A percentile compares a stretch with the other conserved stretches of the same genome.
These are phyloP conservation scores for Acanthosepion pharaonis DNA, from an alignment of 2,888 invertebrate species.

Conservation along the genomic window DNA sequence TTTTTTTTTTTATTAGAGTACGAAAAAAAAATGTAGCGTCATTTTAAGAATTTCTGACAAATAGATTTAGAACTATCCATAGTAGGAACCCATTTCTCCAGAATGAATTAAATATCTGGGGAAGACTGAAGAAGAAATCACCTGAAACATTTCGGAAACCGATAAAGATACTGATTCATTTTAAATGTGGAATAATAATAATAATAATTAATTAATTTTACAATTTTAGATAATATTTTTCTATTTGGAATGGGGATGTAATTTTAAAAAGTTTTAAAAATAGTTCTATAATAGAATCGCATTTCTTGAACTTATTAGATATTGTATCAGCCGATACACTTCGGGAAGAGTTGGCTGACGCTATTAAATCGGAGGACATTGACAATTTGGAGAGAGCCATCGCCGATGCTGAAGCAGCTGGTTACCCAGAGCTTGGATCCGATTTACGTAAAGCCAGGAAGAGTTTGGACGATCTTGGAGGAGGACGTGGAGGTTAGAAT, in stretches of 20 bases:
- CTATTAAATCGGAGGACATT: background rate
- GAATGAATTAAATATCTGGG: background rate
- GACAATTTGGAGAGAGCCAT: slow-evolving; percentile 5
- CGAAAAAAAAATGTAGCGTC: background rate
- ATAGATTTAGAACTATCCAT: background rate
- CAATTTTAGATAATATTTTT: background rate
- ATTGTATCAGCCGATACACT: background rate
- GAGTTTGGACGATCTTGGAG: background rate
- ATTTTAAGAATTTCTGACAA: background rate
- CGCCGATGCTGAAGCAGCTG: background rate
- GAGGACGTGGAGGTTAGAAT: slow-evolving; percentile 43
- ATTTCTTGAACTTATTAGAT: background rate
- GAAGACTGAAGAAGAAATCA: background rate
- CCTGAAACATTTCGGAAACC: background rate
- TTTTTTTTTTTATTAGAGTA: background rate
- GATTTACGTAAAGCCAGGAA: slow-evolving; percentile 37
- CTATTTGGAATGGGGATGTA: background rate
- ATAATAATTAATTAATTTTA: background rate
- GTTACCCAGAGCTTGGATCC: slow-evolving; percentile 25
- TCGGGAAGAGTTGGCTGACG: background rate
- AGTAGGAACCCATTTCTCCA: background rate
- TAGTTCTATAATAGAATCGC: no score
- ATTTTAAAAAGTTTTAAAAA: no score
- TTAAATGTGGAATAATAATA: background rate
- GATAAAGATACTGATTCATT: background rate